Base-by-base conservation (phyloP, 2,113 vertebrate species). In the Mesembrinibis cayennensis region DNA sequence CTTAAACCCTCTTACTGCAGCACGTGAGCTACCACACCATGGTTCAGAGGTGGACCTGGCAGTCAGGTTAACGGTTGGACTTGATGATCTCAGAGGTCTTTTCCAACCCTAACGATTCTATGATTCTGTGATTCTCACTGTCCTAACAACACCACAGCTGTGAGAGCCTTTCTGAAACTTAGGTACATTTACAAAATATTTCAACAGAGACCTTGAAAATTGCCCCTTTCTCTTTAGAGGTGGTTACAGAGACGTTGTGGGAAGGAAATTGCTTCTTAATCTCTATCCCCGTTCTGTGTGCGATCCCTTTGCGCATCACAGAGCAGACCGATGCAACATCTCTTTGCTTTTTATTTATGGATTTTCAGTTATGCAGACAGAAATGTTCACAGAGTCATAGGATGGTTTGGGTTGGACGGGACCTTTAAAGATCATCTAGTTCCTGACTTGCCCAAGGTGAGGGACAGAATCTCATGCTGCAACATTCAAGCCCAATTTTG, bases 11-110 rank as follows among this genome's bases (percentile, higher is more conserved):
- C 25, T 26, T 45, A 26, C 21, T 36, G 62, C 71, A 71, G 55
- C 32, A 5, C 0, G 0, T 29, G 32, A n/a, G 47, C 61, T 22
- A 2, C n/a, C 36, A 13, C 3, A 1, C 40, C 30, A 23, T 17
- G n/a, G 44, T 84, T 65, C 49, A 42, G 40, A 42, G 40, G 40
- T 42, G 40, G 40, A 42, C 40, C 40, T 42, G 40, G 40, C 40
- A 42, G 40, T 40, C 12, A 42, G 40, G 40, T 42, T 42, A 42
- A 42, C 12, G 40, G 40, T 13, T 42, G 40, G 40, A 42, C 40
- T 42, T 12, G 40, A 42, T 42, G 40, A 42, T 42, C 40, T 42
- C 40, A 5, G 12, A 12, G 11, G 40, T 42, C 40, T 42, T 42
- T 42, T 42, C 40, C 40, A 42, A 42, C 40, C 40, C 13, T 42